Base-by-base conservation (phyloP, 2,113 vertebrate genomes). In the Neotoma lepida region DNA sequence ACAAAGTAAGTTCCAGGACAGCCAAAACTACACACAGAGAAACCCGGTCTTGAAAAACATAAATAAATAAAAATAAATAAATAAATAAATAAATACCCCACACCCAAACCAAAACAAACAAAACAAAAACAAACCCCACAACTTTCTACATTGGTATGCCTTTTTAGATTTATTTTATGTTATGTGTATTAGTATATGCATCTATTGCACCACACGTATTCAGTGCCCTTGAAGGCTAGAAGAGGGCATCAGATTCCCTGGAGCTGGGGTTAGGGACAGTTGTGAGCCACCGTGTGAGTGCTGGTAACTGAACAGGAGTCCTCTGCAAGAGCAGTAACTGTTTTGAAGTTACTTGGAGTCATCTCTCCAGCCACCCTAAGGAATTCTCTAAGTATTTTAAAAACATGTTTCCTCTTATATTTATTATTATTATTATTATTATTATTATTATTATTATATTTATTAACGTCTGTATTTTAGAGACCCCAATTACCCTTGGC, bases 391-490 rank as follows among this genome's bases (percentile, higher is more conserved):
- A 90, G 51, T 88, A 95, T 74, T 95, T 87, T 63, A 46, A 85
- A 81, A 88, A 85, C 26, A 85, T 6, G 15, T 91, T 85, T 96
- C 6, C 46, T 86, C 20, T 58, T 66, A 56, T 74, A 46, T 77
- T 71, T 82, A 86, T 71, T 93, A 73, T 71, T 82, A 86, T 71
- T 93, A 73, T 71, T 82, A 86, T 71, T 93, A 73, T 71, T 82
- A 86, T 71, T 93, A 73, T 71, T 82, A 86, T 71, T 93, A 73
- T n/a, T n/a, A n/a, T 58, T 66, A 56, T 74, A 46, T 77, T 71
- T 82, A 86, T 71, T 93, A 73, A 91, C 26, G 28, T 61, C 33
- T 91, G 39, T 64, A 2, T 82, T 93, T 93, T 49, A 89, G 66
- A 89, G 84, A 84, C 90, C 49, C 39, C 66, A 86, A 15, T 86